A percentile compares a stretch with the other conserved stretches of the same genome.
Evolutionary conservation across 2,113 vertebrate genomes (phyloP).

Genomic region (Herpailurus yagouaroundi): DNA sequence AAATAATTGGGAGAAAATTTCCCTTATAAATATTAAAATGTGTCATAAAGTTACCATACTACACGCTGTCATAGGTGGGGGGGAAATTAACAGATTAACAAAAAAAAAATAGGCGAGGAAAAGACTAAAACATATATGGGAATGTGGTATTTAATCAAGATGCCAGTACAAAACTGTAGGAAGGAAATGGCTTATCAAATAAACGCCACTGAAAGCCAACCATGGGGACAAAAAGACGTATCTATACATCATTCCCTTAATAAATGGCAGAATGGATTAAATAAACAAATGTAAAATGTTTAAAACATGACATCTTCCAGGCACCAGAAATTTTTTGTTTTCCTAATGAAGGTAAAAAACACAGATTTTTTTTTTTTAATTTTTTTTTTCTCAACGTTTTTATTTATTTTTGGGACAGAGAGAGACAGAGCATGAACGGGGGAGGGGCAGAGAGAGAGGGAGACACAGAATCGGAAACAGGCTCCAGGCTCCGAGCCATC

Average conservation of each 20-base stretch:
- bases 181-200: neutral
- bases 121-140: neutral
- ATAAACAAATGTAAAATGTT: neutral
- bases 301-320: neutral
- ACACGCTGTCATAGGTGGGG: neutral
- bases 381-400: too few species aligned
- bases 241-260: neutral
- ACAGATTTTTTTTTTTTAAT: neutral
- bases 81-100: neutral
- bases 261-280: neutral
- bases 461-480: too few species aligned
- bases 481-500: too few species aligned
- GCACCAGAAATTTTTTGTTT: neutral
- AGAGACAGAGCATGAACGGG: too few species aligned
- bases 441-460: too few species aligned
- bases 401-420: too few species aligned
- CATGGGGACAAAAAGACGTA: neutral
- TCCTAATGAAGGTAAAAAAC: neutral
- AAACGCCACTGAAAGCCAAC: neutral
- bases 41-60: neutral
- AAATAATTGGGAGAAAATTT: neutral
- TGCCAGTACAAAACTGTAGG: neutral
- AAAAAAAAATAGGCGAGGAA: neutral
- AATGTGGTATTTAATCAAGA: neutral
- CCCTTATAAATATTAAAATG: neutral